Evolutionary conservation across 2,113 vertebrate genomes (phyloP), one percentile per base, ranked within the genome.

Genomic region (Meles meles): DNA sequence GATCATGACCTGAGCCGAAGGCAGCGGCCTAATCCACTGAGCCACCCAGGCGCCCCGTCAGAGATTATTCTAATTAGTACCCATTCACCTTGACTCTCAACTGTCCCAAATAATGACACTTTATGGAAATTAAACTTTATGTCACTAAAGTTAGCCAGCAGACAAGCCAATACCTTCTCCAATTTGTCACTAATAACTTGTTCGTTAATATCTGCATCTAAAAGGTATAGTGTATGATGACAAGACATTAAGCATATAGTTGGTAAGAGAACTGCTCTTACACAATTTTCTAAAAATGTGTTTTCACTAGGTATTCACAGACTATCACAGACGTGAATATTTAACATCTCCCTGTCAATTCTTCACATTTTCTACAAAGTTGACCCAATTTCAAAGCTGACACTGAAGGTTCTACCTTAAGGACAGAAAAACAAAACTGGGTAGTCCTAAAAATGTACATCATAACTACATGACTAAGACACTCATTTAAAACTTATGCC

Each of bases 381-480:
- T 97, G 98, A 98, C 98, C 97, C 92, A 98, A 97, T 94, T 98
- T 97, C 96, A 97, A 96, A 76, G 47, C 81, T 80, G 89, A 94
- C 97, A 97, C 81, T 67, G 2, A 14, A 85, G 81, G 1, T 3
- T 97, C 89, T 97, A 98, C 97, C 91, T 98, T 98, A 79, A 95
- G 34, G n/a, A 85, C 89, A 91, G 79, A 81, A 97, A 97, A 97
- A 97, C 85, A 96, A 89, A 98, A 98, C 88, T 93, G 90, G 94
- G 92, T 95, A 98, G 96, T 94, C 95, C 98, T 98, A 98, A 98
- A 98, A 98, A 98, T 98, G 98, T 95, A 94, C 96, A 98, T 98
- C 98, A 97, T 97, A 98, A 98, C 98, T 98, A 92, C 93, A 94
- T 98, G 98, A 98, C 97, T 98, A 99, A 98, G 98, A 85, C 79